phyloP scores from a whole-genome alignment of 2,797 vertebrate species.

The Lepilemur ruficaudatus region DNA sequence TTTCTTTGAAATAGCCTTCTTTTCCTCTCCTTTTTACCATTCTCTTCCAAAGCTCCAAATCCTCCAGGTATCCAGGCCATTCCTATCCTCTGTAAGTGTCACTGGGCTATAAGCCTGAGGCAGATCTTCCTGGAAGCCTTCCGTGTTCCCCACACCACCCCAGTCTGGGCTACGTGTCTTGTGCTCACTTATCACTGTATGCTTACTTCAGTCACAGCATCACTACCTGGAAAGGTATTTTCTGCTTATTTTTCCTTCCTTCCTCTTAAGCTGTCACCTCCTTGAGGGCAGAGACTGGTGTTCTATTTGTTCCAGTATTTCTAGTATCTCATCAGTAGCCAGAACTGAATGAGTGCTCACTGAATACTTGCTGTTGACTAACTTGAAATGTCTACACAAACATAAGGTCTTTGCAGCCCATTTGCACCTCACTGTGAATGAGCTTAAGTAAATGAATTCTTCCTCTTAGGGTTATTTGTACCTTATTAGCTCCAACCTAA shows the following conservation, averaged over 20 bases:
- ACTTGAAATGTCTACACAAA: not conserved
- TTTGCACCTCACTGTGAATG: not conserved
- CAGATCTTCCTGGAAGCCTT: not conserved
- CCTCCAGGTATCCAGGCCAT: not conserved
- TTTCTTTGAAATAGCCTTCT: not conserved
- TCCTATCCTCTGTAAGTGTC: not conserved
- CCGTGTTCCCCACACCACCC: not conserved
- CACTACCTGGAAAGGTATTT: not conserved
- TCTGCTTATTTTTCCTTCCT: not conserved
- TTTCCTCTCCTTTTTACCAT: not conserved
- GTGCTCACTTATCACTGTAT: no score
- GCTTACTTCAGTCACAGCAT: not conserved
- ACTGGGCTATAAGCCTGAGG: not conserved
- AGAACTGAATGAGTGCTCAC: not conserved
- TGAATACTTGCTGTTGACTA: not conserved
- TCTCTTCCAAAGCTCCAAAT: not conserved
- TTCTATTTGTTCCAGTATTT: not conserved
- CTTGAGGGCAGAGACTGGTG: not conserved
- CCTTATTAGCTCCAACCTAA: not conserved
- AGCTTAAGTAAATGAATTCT: not conserved
- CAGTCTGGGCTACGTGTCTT: not conserved
- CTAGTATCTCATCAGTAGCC: not conserved
- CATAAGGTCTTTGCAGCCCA: not conserved
- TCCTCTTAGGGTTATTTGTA: not conserved
- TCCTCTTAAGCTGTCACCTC: not conserved